phyloP scores from a whole-genome alignment of 2,797 vertebrate genomes.

The Tangara arthus region DNA sequence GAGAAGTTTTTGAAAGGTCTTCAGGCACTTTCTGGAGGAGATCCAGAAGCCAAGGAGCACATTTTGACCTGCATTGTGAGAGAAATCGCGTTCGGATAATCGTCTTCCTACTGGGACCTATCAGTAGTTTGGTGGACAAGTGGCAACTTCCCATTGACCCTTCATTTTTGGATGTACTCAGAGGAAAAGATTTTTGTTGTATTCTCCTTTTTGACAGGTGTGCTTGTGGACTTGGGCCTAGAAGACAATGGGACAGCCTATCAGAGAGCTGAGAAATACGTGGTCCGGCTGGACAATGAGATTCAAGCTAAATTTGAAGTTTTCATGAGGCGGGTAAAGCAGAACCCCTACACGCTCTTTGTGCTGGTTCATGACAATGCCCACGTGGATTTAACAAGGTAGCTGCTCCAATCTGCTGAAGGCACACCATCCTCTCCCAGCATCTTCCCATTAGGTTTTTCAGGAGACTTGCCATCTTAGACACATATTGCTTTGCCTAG shows the following conservation, averaged over 20 bases:
- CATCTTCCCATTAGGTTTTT: neutral
- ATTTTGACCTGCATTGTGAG: neutral
- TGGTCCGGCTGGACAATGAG: constrained; percentile 90
- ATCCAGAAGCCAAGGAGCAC: neutral
- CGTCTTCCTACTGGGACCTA: fast-evolving
- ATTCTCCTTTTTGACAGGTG: constrained; percentile 77
- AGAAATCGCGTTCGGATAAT: neutral
- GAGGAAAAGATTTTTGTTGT: neutral
- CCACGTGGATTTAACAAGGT: constrained; percentile 96
- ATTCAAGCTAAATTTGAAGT: constrained; percentile 92
- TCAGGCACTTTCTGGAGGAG: neutral
- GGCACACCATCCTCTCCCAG: neutral
- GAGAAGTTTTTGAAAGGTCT: neutral
- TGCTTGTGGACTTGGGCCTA: constrained; percentile 92
- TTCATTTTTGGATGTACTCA: neutral
- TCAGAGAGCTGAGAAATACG: constrained; percentile 92
- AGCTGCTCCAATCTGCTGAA: constrained; percentile 26
- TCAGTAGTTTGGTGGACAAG: neutral
- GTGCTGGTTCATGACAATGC: constrained; percentile 97
- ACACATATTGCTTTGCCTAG: neutral
- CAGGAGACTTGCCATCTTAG: neutral
- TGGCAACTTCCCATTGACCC: neutral
- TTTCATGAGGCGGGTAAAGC: constrained; percentile 94
- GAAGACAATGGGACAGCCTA: constrained; percentile 84
- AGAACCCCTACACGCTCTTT: constrained; percentile 95